phyloP scores from a whole-genome alignment of 2,113 vertebrate species.

The Thalassoma bifasciatum region DNA sequence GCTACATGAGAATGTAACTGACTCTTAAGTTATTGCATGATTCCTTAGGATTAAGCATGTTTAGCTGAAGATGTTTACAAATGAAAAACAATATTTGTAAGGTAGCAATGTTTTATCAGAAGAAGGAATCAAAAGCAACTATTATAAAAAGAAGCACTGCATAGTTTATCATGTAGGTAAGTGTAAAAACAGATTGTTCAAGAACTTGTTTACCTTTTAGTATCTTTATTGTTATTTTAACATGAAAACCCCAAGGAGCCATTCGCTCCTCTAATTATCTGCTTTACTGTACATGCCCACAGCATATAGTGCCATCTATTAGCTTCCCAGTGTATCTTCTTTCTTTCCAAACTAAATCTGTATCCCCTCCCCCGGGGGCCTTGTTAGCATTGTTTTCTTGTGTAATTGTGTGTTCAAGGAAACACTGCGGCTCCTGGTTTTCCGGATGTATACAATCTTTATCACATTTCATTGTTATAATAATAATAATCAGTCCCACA shows the following conservation, averaged over 20 bases:
- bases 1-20: no score
- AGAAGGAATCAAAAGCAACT: no score
- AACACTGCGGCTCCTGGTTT: slow-evolving; percentile 21
- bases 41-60: no score
- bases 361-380: slow-evolving; percentile 24
- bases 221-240: background rate
- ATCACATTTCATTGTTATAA: no score
- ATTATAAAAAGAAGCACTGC: no score
- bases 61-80: no score
- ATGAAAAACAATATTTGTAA: no score
- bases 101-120: no score
- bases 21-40: no score
- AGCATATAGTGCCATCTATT: slow-evolving; percentile 14
- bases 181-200: no score
- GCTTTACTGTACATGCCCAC: slow-evolving; percentile 21
- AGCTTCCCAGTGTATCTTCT: slow-evolving; percentile 71
- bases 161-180: no score
- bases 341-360: slow-evolving; percentile 49
- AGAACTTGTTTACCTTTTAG: no score
- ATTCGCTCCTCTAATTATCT: slow-evolving; percentile 17
- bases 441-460: background rate
- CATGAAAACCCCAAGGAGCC: slow-evolving; percentile 16
- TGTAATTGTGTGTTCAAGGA: slow-evolving; percentile 39
- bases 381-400: slow-evolving; percentile 44
- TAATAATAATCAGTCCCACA: background rate